Percentiles rank a stretch among this genome's conserved stretches.
Conservation (phyloP, 1,140 invertebrate genomes). For the Cryptotermes secundus region DNA sequence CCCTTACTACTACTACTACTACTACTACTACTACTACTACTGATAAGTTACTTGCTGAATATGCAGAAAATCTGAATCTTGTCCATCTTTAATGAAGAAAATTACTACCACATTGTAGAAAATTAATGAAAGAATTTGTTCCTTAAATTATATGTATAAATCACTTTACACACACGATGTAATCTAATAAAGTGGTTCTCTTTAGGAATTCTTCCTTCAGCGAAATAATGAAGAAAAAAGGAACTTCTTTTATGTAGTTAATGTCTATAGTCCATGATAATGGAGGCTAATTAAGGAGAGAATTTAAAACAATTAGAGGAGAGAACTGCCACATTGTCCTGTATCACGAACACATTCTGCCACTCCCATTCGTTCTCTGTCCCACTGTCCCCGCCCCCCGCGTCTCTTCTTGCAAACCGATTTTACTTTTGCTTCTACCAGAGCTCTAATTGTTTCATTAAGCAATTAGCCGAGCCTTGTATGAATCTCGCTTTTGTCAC, state of each 20-base stretch:
- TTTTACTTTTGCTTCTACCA: not conserved
- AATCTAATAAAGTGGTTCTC: not conserved
- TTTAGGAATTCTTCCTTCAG: not conserved
- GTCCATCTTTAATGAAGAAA: no score
- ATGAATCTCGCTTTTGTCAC: not conserved
- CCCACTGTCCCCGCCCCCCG: not conserved
- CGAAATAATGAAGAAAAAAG: not conserved
- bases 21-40: no score
- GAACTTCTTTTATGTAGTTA: not conserved
- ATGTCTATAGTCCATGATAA: not conserved
- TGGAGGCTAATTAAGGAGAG: not conserved
- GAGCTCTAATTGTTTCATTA: not conserved
- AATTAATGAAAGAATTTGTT: no score
- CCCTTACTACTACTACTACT: no score
- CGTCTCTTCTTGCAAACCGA: no score
- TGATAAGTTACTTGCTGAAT: no score
- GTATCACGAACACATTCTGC: no score
- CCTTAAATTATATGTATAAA: not conserved
- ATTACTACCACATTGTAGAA: no score
- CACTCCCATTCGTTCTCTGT: not conserved
- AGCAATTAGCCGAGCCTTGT: not conserved
- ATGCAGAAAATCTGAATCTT: no score
- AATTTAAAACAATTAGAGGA: not conserved
- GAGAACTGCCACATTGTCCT: not conserved
- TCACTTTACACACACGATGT: not conserved